These are phyloP conservation scores for Pedionomus torquatus DNA, from an alignment of 2,113 vertebrate species.

Conservation along the genomic window DNA sequence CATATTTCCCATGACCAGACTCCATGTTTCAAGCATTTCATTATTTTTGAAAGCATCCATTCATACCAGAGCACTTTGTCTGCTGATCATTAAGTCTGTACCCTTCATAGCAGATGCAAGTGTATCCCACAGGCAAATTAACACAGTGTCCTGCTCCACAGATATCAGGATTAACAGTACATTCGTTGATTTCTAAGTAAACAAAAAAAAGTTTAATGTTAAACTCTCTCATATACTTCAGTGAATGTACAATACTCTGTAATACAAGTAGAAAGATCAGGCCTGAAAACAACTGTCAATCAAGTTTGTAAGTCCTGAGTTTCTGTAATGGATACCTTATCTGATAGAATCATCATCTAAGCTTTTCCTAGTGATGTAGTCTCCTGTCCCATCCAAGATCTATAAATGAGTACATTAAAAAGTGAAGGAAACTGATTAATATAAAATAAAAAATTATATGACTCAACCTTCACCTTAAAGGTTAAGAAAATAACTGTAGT, in stretches of 20 bases:
- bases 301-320: neutral
- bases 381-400: neutral
- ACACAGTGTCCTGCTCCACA: constrained; percentile 92
- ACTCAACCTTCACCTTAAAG: neutral
- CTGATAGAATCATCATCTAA: neutral
- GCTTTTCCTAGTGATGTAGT: neutral
- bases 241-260: neutral
- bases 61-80: constrained; percentile 90
- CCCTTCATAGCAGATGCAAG: constrained; percentile 89
- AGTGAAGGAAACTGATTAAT: neutral
- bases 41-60: neutral
- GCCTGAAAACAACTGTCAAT: neutral
- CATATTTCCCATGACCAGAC: neutral
- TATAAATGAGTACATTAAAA: neutral
- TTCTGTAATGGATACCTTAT: neutral
- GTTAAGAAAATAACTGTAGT: neutral
- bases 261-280: neutral
- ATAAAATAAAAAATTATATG: neutral
- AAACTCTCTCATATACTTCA: neutral
- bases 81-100: constrained; percentile 80
- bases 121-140: constrained; percentile 89
- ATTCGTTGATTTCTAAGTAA: constrained; percentile 91
- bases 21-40: neutral
- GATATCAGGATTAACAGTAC: constrained; percentile 88
- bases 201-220: neutral